Evolutionary conservation across 2,888 invertebrate genomes (phyloP), one percentile per base, ranked within the genome.

Genomic region (Melanchra persicariae): DNA sequence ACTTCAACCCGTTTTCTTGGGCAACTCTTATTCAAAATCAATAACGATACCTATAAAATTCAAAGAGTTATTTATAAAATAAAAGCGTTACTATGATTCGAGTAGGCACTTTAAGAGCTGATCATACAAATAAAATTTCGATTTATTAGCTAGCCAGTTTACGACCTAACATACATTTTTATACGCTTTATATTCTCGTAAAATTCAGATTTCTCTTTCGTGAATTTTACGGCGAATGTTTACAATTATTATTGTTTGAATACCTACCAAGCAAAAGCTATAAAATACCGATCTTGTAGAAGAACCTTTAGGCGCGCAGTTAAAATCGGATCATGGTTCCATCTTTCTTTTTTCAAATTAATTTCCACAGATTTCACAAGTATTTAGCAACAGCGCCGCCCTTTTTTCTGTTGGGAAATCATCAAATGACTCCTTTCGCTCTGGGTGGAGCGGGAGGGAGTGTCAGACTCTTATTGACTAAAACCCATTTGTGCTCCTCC

Each of bases 201-300:
- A 80, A 81, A 64, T 80, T 68, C 26, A 30, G 64, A 65, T 61
- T 81, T 65, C 57, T 58, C 24, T 55, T 75, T 47, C 24, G 49
- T 58, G 40, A 57, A 61, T 74, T 64, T 77, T 68, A 77, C 26
- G 52, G 9, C 6, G 26, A 22, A 30, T 61, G 12, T 80, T 67
- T 49, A 72, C 51, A 47, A 57, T 77, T 45, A 67, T 69, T 77
- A 52, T 52, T 77, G 19, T 34, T 34, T 60, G 34, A 68, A 37
- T 51, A 51, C 10, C 30, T 45, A 40, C 19, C n/a, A n/a, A 47
- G 37, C 3, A 8, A 30, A 54, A 47, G n/a, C 30, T 37, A 54
- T 51, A 58, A 45, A 70, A 57, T 26, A 24, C 4, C 2, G 19
- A 15, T 57, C 15, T 51, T 15, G 17, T 30, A 52, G n/a, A 66